Evolutionary conservation across 2,113 vertebrate species (phyloP).

Genomic region (Martes martes): DNA sequence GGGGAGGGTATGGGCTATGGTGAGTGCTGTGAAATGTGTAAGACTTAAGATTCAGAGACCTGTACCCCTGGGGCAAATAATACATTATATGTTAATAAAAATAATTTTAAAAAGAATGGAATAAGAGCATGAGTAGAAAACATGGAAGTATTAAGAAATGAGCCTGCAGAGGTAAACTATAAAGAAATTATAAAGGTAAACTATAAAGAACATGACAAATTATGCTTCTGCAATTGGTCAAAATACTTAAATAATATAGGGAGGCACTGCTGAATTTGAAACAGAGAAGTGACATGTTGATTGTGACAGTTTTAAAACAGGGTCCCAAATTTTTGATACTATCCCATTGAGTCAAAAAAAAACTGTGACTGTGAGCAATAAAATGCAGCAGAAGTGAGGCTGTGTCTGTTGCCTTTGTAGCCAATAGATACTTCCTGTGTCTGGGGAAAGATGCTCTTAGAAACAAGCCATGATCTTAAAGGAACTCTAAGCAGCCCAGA

Average conservation of each 20-base stretch:
- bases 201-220: background rate
- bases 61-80: too few relatives aligned
- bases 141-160: background rate
- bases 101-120: background rate
- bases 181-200: too few relatives aligned
- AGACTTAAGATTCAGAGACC: too few relatives aligned
- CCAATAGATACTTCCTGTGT: background rate
- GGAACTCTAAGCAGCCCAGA: background rate
- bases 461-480: background rate
- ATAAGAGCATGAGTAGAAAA: background rate
- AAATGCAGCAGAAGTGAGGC: background rate
- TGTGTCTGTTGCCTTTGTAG: background rate
- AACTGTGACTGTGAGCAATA: background rate
- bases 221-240: background rate
- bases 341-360: background rate
- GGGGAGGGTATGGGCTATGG: too few relatives aligned
- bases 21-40: too few relatives aligned
- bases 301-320: background rate
- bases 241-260: background rate
- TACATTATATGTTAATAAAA: too few relatives aligned
- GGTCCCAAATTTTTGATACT: background rate
- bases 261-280: background rate
- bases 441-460: background rate
- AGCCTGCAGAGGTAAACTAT: background rate
- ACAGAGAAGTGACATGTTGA: background rate